Percentiles rank a stretch among this genome's conserved stretches.
These are phyloP conservation scores for Daubentonia madagascariensis DNA, from an alignment of 2,113 vertebrate genomes.

Conservation along the genomic window DNA sequence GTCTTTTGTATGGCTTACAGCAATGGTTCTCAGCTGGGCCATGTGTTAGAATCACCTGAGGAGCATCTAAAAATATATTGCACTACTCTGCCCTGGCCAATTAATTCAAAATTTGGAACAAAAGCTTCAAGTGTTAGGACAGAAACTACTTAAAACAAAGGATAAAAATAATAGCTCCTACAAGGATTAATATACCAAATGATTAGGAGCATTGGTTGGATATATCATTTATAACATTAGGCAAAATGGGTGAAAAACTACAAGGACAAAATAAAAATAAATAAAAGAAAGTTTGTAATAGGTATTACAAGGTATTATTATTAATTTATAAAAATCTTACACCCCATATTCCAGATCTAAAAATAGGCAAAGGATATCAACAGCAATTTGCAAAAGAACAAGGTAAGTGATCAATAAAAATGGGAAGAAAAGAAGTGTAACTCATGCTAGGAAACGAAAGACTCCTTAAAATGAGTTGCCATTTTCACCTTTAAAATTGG, in stretches of 20 bases:
- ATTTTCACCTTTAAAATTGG: not conserved
- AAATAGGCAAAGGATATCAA: not conserved
- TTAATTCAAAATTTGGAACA: not conserved
- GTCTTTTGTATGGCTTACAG: not conserved
- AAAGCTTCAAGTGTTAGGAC: not conserved
- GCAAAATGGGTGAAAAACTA: not conserved
- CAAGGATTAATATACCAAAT: not conserved
- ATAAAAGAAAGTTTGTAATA: not conserved
- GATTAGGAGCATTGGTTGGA: not conserved
- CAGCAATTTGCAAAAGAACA: not conserved
- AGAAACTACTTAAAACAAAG: not conserved
- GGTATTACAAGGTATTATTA: not conserved
- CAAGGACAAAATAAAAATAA: not conserved
- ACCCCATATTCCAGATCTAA: not conserved
- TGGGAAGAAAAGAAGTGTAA: not conserved
- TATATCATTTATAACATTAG: not conserved
- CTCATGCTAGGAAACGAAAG: not conserved
- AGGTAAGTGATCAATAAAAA: not conserved
- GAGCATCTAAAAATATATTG: not conserved
- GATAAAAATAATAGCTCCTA: not conserved
- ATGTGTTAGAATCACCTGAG: not conserved
- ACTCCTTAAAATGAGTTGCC: not conserved
- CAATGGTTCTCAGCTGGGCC: not conserved
- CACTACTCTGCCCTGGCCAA: not conserved
- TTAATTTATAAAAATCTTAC: not conserved